phyloP scores from a whole-genome alignment of 2,113 vertebrate species.

The Dasyurus viverrinus region DNA sequence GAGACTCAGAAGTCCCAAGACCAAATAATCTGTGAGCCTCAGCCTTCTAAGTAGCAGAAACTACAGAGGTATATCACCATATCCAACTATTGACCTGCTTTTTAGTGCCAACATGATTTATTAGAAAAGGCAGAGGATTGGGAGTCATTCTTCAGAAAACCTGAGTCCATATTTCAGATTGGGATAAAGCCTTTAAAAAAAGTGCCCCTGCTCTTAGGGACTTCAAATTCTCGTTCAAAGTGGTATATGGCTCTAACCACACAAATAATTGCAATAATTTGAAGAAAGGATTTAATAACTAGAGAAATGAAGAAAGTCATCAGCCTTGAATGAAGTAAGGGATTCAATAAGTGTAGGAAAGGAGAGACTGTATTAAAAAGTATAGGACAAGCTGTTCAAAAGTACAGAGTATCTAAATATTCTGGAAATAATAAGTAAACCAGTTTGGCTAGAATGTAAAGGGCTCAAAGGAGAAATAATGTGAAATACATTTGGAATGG shows the following conservation, averaged over 20 bases:
- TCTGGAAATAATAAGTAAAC: neutral
- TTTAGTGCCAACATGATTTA: neutral
- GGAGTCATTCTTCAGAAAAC: neutral
- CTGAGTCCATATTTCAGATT: neutral
- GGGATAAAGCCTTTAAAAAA: neutral
- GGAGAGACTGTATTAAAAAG: neutral
- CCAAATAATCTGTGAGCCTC: neutral
- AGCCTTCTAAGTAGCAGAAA: neutral
- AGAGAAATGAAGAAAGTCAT: neutral
- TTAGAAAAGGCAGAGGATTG: neutral
- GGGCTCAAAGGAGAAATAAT: neutral
- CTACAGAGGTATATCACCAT: neutral
- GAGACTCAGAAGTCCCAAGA: neutral
- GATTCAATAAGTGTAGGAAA: neutral
- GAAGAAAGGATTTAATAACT: neutral
- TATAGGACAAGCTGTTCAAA: neutral
- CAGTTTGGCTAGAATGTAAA: neutral
- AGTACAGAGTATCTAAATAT: neutral
- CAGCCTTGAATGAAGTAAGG: neutral
- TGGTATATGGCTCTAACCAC: neutral
- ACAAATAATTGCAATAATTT: neutral
- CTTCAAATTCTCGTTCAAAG: neutral
- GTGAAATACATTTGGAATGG: neutral
- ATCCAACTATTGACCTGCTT: neutral
- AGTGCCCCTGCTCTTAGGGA: neutral